phyloP scores from a whole-genome alignment of 2,888 invertebrate species.

The Chloromyia formosa region DNA sequence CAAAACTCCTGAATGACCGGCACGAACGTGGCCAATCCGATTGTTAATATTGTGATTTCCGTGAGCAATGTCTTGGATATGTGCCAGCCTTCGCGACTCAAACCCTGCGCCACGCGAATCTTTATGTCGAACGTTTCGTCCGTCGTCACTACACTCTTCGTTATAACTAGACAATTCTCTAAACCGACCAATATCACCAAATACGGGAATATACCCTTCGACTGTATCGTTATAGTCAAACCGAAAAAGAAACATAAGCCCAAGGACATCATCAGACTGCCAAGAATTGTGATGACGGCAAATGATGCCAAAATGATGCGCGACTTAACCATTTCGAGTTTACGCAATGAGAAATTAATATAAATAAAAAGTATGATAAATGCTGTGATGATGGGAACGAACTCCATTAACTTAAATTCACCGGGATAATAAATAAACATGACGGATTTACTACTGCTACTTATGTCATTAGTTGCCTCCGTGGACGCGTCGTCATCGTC shows the following conservation, averaged over 20 bases:
- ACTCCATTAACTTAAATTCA: slow-evolving; percentile 84
- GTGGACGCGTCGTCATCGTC: slow-evolving; percentile 62
- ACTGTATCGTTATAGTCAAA: slow-evolving; percentile 80
- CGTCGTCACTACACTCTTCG: slow-evolving; percentile 92
- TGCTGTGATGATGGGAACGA: slow-evolving; percentile 84
- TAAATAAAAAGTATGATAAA: slow-evolving; percentile 89
- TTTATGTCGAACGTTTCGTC: slow-evolving; percentile 94
- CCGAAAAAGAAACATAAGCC: slow-evolving; percentile 89
- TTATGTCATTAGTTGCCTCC: slow-evolving; percentile 44
- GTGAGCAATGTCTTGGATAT: slow-evolving; percentile 94
- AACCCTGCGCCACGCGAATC: slow-evolving; percentile 92
- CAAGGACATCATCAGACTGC: slow-evolving; percentile 91
- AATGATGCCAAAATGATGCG: slow-evolving; percentile 78
- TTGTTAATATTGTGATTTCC: slow-evolving; percentile 90
- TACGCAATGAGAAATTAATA: slow-evolving; percentile 94
- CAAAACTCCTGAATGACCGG: slow-evolving; percentile 98
- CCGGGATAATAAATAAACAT: slow-evolving; percentile 86
- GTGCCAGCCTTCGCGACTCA: slow-evolving; percentile 98
- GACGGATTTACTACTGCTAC: slow-evolving; percentile 59
- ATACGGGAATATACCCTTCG: slow-evolving; percentile 94
- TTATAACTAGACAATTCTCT: slow-evolving; percentile 89
- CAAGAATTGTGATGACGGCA: slow-evolving; percentile 85
- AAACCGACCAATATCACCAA: slow-evolving; percentile 93
- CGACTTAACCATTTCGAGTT: slow-evolving; percentile 74
- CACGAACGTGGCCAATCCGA: slow-evolving; percentile 94